These are phyloP conservation scores for Willowsia nigromaculata DNA, from an alignment of 2,888 invertebrate species.

Conservation along the genomic window DNA sequence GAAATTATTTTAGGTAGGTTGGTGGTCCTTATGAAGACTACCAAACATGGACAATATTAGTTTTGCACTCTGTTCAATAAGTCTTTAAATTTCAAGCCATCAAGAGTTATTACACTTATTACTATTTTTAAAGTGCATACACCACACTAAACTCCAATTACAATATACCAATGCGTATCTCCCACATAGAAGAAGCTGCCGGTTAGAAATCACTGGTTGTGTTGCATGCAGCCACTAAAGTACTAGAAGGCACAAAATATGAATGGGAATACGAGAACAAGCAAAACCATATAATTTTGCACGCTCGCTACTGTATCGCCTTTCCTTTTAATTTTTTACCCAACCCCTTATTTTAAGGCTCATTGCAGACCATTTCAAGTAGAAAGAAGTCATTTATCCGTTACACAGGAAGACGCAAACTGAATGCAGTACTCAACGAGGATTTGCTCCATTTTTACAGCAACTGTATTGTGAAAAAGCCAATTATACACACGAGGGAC, in stretches of 20 bases:
- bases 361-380: conserved; percentile 7
- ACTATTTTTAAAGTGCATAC: background rate
- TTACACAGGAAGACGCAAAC: background rate
- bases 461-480: background rate
- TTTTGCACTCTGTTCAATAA: background rate
- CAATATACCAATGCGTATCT: too few relatives aligned
- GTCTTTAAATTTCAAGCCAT: background rate
- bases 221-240: background rate
- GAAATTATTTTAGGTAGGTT: background rate
- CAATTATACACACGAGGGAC: background rate
- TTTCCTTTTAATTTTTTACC: background rate
- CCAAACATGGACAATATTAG: conserved; percentile 30
- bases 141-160: background rate
- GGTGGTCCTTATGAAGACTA: conserved; percentile 7
- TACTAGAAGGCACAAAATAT: conserved; percentile 9
- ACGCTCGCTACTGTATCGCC: background rate
- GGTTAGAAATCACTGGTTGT: background rate
- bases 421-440: too few relatives aligned
- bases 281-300: conserved; percentile 23
- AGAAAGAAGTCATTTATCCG: conserved; percentile 1
- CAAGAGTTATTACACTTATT: background rate
- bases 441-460: conserved; percentile 10
- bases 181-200: background rate
- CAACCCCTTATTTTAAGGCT: background rate
- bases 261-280: background rate